Evolutionary conservation across 2,797 vertebrate species (phyloP), one percentile per base, ranked within the genome.

Genomic region (Xiphorhynchus erythropygius): DNA sequence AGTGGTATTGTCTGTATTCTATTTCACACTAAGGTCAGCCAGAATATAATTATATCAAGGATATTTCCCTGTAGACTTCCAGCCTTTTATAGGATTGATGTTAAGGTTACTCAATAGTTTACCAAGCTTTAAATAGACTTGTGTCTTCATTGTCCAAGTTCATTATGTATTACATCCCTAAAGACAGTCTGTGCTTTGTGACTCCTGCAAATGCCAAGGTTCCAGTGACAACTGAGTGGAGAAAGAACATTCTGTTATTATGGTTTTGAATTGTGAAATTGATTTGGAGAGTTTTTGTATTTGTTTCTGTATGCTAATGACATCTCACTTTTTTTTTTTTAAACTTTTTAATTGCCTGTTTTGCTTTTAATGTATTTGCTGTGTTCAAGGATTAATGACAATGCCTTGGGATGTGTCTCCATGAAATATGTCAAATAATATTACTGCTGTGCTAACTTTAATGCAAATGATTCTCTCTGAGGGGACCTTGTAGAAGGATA

Each of bases 11-110:
- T 88, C 62, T 87, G 42, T 53, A 73, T 69, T 75, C 33, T 81
- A 82, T 81, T 92, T 95, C 87, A 92, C 91, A 92, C 85, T 75
- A 94, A 96, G 89, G 83, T 95, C 91, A 89, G 56, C 49, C 77
- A 94, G 78, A 62, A 94, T 80, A 80, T 80, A 90, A 92, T 93
- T 96, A 75, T 74, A 85, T 85, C 81, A 84, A 30, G 3, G 22
- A 80, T 78, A 92, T 78, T 94, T 94, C 91, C 92, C 83, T 88
- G 39, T 78, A 92, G 91, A 83, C 76, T 90, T 95, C 39, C 56
- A 62, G 52, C 37, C 55, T 93, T 96, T 97, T 82, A 56, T 81
- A 87, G 60, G 62, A 96, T 87, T 62, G 68, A 90, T 75, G 71
- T 79, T 85, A 94, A 94, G 56, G 55, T 94, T 97, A 94, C 65